phyloP scores from a whole-genome alignment of 2,888 invertebrate species.

The Gisinianus flammeolus region DNA sequence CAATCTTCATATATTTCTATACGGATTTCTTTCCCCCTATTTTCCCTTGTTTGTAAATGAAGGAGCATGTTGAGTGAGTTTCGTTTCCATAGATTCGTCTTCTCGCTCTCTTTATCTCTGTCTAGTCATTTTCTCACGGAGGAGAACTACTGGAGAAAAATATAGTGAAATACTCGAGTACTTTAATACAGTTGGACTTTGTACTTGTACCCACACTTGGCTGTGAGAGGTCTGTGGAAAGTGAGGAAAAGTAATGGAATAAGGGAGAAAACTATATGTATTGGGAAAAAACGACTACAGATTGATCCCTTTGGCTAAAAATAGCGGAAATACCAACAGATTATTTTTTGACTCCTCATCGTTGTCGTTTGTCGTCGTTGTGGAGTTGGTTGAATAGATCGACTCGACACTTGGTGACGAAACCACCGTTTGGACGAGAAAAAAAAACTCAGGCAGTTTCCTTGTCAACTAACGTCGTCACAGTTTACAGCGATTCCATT shows the following conservation, averaged over 20 bases:
- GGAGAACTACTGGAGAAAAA: neutral
- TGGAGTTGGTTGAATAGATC: neutral
- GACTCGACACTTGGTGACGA: neutral
- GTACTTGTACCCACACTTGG: too few species aligned
- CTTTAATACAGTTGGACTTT: too few species aligned
- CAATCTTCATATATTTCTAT: neutral
- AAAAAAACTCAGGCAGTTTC: neutral
- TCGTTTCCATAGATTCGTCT: neutral
- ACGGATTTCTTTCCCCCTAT: neutral
- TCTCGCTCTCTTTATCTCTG: neutral
- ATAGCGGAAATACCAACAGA: constrained; percentile 20
- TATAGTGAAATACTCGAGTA: neutral
- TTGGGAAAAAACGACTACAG: constrained; percentile 8
- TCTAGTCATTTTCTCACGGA: neutral
- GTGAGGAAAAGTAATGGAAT: neutral
- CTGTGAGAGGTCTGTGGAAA: too few species aligned
- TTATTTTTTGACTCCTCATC: constrained; percentile 17
- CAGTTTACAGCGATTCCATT: neutral
- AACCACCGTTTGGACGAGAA: constrained; percentile 7
- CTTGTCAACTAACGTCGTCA: constrained; percentile 1
- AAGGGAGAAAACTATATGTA: constrained; percentile 12
- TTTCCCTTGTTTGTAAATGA: neutral
- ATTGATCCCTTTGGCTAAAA: constrained; percentile 29
- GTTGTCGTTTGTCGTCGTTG: neutral
- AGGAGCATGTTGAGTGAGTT: neutral